phyloP scores from a whole-genome alignment of 2,113 vertebrate species.

The Atlantisia rogersi region DNA sequence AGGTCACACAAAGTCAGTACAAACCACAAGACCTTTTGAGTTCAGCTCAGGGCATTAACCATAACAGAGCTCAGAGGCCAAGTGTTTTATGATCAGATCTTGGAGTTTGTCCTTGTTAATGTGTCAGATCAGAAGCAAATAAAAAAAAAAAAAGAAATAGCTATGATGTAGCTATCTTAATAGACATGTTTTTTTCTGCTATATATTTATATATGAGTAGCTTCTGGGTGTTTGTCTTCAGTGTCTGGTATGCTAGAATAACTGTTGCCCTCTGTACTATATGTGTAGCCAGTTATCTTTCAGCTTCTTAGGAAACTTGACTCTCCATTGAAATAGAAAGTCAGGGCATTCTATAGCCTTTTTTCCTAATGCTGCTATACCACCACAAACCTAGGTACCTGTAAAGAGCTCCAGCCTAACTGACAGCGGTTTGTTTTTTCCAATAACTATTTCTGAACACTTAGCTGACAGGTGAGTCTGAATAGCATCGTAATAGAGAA shows the following conservation, averaged over 20 bases:
- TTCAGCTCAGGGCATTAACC: background rate
- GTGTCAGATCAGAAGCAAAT: background rate
- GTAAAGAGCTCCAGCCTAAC: background rate
- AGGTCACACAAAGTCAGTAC: slow-evolving; percentile 59
- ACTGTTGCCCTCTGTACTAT: background rate
- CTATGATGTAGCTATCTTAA: background rate
- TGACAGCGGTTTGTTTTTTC: background rate
- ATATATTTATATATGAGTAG: background rate
- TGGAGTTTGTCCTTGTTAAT: background rate
- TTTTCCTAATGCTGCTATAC: background rate
- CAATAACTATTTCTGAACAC: background rate
- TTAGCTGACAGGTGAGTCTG: background rate
- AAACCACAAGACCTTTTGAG: background rate
- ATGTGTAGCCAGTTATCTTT: background rate
- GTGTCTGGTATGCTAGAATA: background rate
- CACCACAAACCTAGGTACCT: background rate
- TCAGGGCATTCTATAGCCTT: background rate
- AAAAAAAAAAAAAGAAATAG: background rate
- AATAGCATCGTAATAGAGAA: background rate
- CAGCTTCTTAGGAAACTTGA: background rate
- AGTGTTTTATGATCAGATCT: background rate
- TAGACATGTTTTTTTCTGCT: background rate
- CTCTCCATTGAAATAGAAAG: background rate
- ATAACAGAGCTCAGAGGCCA: background rate
- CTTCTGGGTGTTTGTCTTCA: background rate